A percentile compares a stretch with the other conserved stretches of the same genome.
phyloP scores from a whole-genome alignment of 2,113 vertebrate species.

The Macaca fascicularis region DNA sequence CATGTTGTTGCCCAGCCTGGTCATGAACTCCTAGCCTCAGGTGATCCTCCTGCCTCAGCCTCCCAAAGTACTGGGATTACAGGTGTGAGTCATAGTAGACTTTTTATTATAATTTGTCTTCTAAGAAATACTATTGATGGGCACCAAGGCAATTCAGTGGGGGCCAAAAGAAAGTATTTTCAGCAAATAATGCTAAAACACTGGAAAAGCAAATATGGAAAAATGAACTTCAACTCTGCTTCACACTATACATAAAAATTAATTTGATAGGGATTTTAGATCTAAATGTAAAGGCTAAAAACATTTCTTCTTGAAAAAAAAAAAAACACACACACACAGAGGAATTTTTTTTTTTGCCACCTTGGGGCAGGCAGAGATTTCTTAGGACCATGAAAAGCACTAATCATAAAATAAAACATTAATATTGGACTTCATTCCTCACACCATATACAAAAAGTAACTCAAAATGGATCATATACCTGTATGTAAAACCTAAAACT shows the following conservation, averaged over 20 bases:
- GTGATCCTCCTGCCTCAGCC: neutral
- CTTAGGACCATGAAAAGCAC: neutral
- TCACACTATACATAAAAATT: neutral
- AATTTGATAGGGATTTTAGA: neutral
- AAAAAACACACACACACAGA: neutral
- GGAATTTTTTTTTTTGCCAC: neutral
- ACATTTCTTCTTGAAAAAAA: neutral
- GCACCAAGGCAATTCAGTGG: neutral
- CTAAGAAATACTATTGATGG: neutral
- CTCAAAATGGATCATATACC: neutral
- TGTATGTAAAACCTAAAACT: slow-evolving; percentile 2
- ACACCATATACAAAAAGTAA: neutral
- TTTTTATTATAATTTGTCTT: neutral
- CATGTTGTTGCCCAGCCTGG: neutral
- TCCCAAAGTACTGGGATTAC: neutral
- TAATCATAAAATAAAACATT: neutral
- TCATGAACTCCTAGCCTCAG: neutral
- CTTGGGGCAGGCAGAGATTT: neutral
- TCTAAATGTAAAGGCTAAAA: neutral
- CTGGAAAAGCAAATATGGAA: neutral
- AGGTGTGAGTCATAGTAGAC: neutral
- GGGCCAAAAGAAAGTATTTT: neutral
- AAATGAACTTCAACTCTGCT: neutral
- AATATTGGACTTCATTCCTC: neutral
- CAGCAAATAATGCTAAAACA: neutral